phyloP scores from a whole-genome alignment of 2,888 invertebrate genomes.

The Neocrepidodera transversa region DNA sequence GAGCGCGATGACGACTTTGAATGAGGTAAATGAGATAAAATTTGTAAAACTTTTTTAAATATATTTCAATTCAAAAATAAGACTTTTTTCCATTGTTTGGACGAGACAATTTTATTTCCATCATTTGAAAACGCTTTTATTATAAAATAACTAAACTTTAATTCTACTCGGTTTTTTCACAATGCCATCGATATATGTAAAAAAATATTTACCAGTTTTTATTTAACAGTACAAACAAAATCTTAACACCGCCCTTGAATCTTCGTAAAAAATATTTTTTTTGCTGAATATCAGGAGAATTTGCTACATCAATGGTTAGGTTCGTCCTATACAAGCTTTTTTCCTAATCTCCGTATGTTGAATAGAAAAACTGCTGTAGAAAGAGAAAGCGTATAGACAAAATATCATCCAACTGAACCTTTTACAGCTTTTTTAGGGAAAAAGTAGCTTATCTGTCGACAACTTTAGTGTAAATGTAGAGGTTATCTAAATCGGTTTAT shows the following conservation, averaged over 20 bases:
- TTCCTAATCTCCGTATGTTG: constrained; percentile 31
- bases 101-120: background rate
- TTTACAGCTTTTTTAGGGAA: constrained; percentile 14
- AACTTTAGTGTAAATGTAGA: constrained; percentile 10
- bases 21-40: no score
- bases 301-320: background rate
- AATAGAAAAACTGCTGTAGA: constrained; percentile 29
- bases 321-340: constrained; percentile 27
- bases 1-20: no score
- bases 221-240: no score
- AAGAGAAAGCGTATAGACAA: constrained; percentile 3
- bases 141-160: no score
- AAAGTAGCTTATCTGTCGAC: constrained; percentile 11
- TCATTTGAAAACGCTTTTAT: no score
- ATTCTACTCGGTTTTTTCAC: no score
- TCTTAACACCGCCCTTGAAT: no score
- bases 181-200: no score
- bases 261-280: background rate
- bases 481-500: constrained; percentile 3
- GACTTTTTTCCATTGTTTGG: no score
- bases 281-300: background rate
- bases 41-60: no score
- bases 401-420: constrained; percentile 12
- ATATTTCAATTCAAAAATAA: no score
- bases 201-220: no score